Evolutionary conservation across 2,888 invertebrate species (phyloP), one percentile per base, ranked within the genome.

Genomic region (Melanophora roralis): DNA sequence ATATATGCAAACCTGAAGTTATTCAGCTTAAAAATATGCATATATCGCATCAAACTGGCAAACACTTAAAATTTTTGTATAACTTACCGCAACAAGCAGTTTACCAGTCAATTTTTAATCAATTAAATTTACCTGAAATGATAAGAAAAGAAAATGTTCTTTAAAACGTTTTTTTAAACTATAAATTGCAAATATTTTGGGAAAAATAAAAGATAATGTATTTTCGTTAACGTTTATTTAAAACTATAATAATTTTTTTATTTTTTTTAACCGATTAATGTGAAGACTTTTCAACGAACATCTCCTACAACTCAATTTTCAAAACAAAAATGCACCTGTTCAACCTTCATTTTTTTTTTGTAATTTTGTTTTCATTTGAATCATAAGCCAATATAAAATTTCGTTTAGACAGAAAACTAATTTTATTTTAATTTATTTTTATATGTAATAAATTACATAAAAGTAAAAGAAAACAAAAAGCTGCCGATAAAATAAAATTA

Each of bases 361-460:
- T 14, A n/a, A n/a, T n/a, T n/a, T 21, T 16, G 11, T 27, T 47
- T 8, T n/a, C 2, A 14, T 38, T 1, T 11, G 21, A 1, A 51
- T 12, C 45, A 45, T 16, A n/a, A 55, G n/a, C 9, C 11, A 11
- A 12, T 27, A 36, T 62, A 7, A 32, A 65, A 53, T 51, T 45
- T 53, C 40, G 62, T 14, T 51, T 40, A 47, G 47, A 65, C 45
- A 67, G 64, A 47, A 71, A 59, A 67, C 60, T 57, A 72, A 75
- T 71, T 76, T 64, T 67, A 62, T 71, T 75, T 72, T 60, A 79
- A 75, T 69, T 79, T 71, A 71, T 75, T 79, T 73, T 67, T 68
- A 75, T 72, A 51, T 67, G 67, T 71, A 62, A 80, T 80, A 80
- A 80, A 72, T 76, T 57, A 80, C 55, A 40, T 23, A 53, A 69